Percentiles rank a stretch among this genome's conserved stretches.
Conservation (phyloP, 2,113 vertebrate species). For the Carettochelys insculpta region DNA sequence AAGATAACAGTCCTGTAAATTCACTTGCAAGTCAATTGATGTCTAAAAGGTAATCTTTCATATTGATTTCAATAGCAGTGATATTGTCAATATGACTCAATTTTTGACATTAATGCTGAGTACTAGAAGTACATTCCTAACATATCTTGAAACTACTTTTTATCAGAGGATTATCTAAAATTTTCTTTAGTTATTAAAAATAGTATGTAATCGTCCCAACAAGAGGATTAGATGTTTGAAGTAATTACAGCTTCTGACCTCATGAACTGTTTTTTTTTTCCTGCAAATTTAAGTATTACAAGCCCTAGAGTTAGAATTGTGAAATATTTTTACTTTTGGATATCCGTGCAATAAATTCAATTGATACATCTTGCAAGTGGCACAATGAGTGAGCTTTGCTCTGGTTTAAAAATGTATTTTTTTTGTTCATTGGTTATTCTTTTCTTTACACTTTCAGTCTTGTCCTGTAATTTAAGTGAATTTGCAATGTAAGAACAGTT, state of each 20-base stretch:
- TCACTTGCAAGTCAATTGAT: background rate
- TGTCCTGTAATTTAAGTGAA: background rate
- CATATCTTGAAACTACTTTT: background rate
- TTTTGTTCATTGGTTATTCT: background rate
- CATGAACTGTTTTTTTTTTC: background rate
- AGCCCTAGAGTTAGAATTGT: background rate
- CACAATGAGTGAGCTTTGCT: background rate
- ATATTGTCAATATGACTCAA: background rate
- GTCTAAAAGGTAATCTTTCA: background rate
- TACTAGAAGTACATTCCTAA: background rate
- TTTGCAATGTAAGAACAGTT: too few relatives aligned
- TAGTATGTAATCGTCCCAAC: background rate
- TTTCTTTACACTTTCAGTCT: background rate
- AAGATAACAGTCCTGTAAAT: background rate
- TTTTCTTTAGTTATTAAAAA: background rate
- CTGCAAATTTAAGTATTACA: background rate
- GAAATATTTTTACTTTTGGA: background rate
- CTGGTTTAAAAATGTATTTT: background rate
- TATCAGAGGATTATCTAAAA: background rate
- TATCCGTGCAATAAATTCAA: background rate
- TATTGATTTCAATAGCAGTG: background rate
- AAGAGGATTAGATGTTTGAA: background rate
- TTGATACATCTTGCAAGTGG: background rate
- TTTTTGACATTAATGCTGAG: background rate
- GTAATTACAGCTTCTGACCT: background rate